Base-by-base conservation (phyloP, 2,797 vertebrate genomes). In the Triplophysa bombifrons region DNA sequence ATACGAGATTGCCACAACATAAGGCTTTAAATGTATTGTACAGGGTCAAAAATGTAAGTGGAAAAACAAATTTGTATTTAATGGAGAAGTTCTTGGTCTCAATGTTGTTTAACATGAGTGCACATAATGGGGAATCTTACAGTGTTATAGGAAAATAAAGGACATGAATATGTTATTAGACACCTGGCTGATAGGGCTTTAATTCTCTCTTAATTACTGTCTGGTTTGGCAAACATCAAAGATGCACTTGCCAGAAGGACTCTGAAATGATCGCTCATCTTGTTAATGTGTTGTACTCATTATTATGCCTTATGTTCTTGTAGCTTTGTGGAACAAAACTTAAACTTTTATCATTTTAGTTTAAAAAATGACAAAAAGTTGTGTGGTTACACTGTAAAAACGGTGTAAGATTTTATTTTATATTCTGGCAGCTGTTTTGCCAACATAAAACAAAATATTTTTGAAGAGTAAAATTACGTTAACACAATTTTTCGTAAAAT, bases 91-190 rank as follows among this genome's bases (percentile, higher is more conserved):
- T 51, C 30, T 72, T 60, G 34, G 27, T 2, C n/a, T 44, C 56
- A 44, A 55, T 69, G 73, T 56, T 46, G 44, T 50, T 74, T 66
- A 20, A 41, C 34, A 30, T 55, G 56, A 63, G 44, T 72, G 51
- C 65, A 46, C 22, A 70, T 64, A 64, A 76, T 51, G 12, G 53
- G 74, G 20, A 80, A 50, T 34, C 16, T 22, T 60, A 27, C 13
- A 53, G 70, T 72, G 34, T 44, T 74, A 48, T 44, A 19, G 41
- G 51, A 63, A 46, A 74, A 46, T 63, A 19, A 72, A 72, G 48
- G 60, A 53, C 38, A 64, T 75, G 70, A 85, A 82, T 78, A 80
- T 78, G 56, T 74, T 65, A 78, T 80, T 75, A 64, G 81, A 75
- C 74, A 78, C 66, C 78, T 78, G 46, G 51, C n/a, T 78, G 75